Percentiles rank a stretch among this genome's conserved stretches.
These are phyloP conservation scores for Hystrix brachyura DNA, from an alignment of 2,113 vertebrate species.

Conservation along the genomic window DNA sequence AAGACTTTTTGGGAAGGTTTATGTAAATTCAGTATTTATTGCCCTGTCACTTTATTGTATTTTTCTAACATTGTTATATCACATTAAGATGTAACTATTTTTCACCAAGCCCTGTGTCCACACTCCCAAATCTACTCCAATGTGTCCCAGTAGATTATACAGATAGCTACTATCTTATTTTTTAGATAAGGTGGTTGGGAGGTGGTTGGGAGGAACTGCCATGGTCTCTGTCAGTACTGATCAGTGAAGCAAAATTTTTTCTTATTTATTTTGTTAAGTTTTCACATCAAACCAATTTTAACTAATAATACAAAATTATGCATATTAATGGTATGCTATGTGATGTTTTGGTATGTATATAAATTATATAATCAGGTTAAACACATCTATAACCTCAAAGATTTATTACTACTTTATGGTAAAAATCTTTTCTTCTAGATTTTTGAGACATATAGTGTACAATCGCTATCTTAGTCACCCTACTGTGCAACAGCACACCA, in stretches of 20 bases:
- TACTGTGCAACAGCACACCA: background rate
- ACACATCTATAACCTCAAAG: background rate
- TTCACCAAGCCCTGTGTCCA: background rate
- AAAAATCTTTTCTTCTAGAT: background rate
- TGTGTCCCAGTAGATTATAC: background rate
- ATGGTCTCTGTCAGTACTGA: background rate
- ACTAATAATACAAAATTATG: background rate
- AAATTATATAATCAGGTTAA: background rate
- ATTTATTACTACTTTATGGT: background rate
- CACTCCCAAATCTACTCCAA: background rate
- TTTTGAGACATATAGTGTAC: background rate
- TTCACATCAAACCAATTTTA: background rate
- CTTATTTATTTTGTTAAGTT: background rate
- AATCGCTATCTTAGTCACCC: background rate
- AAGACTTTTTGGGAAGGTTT: constrained; percentile 43
- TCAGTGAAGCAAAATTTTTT: background rate
- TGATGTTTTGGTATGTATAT: background rate
- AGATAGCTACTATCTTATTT: background rate
- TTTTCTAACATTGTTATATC: constrained; percentile 47
- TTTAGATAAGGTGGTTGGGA: background rate
- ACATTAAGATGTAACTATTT: background rate
- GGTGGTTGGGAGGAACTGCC: background rate
- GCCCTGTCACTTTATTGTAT: constrained; percentile 34
- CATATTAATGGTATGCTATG: background rate
- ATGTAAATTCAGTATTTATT: constrained; percentile 57